Conservation (phyloP, 2,797 vertebrate genomes). For the Xiphophorus birchmanni region DNA sequence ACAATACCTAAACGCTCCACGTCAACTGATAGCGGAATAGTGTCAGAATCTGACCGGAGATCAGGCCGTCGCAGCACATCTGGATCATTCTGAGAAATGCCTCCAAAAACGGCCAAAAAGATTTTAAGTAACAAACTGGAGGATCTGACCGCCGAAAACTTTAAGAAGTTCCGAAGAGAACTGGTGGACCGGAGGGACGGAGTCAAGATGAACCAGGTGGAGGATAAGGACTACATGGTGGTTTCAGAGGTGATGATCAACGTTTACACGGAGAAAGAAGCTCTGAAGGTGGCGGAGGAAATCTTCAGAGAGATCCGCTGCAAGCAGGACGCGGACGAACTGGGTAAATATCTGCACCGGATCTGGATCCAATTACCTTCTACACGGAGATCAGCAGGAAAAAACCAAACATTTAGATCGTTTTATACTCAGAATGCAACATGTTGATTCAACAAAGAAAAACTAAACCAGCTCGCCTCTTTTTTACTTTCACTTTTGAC, state of each 20-base stretch:
- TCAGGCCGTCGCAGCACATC: neutral
- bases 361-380: neutral
- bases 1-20: neutral
- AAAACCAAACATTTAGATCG: neutral
- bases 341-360: slow-evolving; percentile 17
- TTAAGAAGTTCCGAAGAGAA: neutral
- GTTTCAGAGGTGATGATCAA: slow-evolving; percentile 34
- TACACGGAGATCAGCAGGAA: no score
- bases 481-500: neutral
- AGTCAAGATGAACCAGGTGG: slow-evolving; percentile 8
- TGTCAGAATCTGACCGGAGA: neutral
- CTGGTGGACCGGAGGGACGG: slow-evolving; percentile 22
- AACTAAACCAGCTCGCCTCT: neutral
- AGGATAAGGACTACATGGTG: rapidly evolving
- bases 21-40: neutral
- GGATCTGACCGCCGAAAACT: rapidly evolving
- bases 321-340: rapidly evolving
- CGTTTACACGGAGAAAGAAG: slow-evolving; percentile 20
- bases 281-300: neutral
- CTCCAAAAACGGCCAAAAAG: rapidly evolving
- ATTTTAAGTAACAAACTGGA: slow-evolving; percentile 3
- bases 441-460: neutral
- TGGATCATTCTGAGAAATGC: neutral
- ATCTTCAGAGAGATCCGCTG: slow-evolving; percentile 6
- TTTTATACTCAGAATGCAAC: neutral